Evolutionary conservation across 2,888 invertebrate species (phyloP).

Genomic region (Lysandra bellargus): DNA sequence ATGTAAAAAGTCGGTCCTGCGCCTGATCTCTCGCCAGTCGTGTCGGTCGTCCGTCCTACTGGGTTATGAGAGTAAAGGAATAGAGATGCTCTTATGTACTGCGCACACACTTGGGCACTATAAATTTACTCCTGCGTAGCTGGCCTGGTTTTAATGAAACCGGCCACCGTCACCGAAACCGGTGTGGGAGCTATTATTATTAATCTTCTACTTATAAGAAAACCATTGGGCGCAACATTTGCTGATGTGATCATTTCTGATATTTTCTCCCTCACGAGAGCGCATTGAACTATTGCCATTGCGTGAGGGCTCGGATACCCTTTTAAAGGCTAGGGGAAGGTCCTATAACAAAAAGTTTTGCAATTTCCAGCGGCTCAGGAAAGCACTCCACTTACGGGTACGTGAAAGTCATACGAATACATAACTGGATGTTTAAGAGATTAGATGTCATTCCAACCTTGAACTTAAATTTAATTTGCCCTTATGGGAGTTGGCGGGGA

Average conservation of each 20-base stretch:
- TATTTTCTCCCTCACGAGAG: neutral
- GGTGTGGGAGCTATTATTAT: no score
- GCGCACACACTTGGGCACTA: no score
- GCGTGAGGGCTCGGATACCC: constrained; percentile 8
- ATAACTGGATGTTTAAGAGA: constrained; percentile 21
- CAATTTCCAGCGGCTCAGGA: constrained; percentile 7
- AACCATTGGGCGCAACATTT: neutral
- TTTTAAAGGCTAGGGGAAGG: constrained; percentile 21
- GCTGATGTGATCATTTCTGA: constrained; percentile 10
- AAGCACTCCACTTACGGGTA: constrained; percentile 19
- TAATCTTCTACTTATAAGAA: neutral
- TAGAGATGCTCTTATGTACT: no score
- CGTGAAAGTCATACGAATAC: constrained; percentile 10
- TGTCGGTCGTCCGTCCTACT: no score
- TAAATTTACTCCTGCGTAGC: no score
- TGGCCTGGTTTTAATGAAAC: no score
- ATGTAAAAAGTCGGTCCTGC: no score
- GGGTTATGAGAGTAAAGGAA: no score
- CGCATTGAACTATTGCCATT: constrained; percentile 25
- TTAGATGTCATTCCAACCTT: constrained; percentile 21
- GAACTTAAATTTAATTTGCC: constrained; percentile 23
- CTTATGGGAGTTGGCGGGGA: neutral
- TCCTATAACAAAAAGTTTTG: constrained; percentile 15
- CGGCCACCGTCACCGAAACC: no score
- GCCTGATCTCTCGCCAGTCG: no score